A percentile compares a stretch with the other conserved stretches of the same genome.
These are phyloP conservation scores for Conops quadrifasciatus DNA, from an alignment of 2,888 invertebrate species.

Conservation along the genomic window DNA sequence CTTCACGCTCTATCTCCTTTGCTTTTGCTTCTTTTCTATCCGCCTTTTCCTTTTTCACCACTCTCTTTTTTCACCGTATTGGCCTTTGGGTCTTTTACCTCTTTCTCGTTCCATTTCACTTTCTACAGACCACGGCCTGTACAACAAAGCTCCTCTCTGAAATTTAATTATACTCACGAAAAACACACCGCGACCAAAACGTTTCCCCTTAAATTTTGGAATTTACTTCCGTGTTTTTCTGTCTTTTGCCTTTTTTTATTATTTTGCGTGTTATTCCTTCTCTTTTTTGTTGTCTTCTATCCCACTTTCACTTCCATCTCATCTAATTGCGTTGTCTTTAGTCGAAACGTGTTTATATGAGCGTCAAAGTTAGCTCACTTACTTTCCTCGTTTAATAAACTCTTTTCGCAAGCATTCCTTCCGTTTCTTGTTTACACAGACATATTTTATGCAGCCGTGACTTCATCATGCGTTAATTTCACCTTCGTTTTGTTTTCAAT, in stretches of 20 bases:
- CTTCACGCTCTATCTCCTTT: neutral
- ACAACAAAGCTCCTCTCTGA: neutral
- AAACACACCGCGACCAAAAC: neutral
- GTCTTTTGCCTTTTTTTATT: neutral
- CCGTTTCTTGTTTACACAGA: neutral
- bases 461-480: constrained; percentile 7
- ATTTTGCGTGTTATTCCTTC: neutral
- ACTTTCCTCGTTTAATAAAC: neutral
- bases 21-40: no score
- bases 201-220: neutral
- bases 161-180: neutral
- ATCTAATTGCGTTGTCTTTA: no score
- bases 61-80: neutral
- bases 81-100: neutral
- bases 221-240: constrained; percentile 26
- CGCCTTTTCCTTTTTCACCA: neutral
- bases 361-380: no score
- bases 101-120: neutral
- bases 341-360: no score
- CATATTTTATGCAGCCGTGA: neutral
- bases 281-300: constrained; percentile 8
- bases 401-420: neutral
- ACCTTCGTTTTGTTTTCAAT: constrained; percentile 12
- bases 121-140: neutral
- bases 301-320: no score